Conservation (phyloP, 1,140 invertebrate species). For the Heliothis virescens region DNA sequence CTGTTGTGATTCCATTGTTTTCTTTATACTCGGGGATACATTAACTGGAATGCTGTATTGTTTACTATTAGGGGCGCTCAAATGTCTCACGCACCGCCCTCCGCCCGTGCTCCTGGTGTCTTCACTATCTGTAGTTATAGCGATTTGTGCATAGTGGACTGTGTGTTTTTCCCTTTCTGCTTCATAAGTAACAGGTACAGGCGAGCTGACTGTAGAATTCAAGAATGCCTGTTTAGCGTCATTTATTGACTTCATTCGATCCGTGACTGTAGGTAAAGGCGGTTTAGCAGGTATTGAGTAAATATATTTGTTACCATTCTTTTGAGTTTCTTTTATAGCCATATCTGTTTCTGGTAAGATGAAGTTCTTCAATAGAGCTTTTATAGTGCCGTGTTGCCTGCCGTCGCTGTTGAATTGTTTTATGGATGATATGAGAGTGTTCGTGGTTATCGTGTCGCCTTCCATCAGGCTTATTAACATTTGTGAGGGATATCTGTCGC, state of each 20-base stretch:
- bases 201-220: slow-evolving; percentile 67
- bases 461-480: slow-evolving; percentile 80
- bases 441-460: slow-evolving; percentile 73
- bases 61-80: slow-evolving; percentile 60
- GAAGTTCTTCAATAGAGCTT: slow-evolving; percentile 77
- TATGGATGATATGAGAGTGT: slow-evolving; percentile 74
- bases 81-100: slow-evolving; percentile 65
- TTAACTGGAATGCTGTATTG: slow-evolving; percentile 54
- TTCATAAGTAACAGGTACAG: slow-evolving; percentile 44
- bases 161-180: slow-evolving; percentile 62
- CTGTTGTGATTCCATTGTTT: slow-evolving; percentile 73
- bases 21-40: slow-evolving; percentile 65
- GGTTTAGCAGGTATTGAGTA: slow-evolving; percentile 76
- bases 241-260: slow-evolving; percentile 70
- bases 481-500: slow-evolving; percentile 72
- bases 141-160: slow-evolving; percentile 82
- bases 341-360: slow-evolving; percentile 76
- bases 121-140: slow-evolving; percentile 76
- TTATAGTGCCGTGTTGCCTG: slow-evolving; percentile 75
- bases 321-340: slow-evolving; percentile 80
- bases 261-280: slow-evolving; percentile 60
- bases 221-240: slow-evolving; percentile 77
- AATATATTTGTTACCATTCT: slow-evolving; percentile 69
- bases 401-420: slow-evolving; percentile 70
- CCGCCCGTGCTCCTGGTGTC: slow-evolving; percentile 84